These are phyloP conservation scores for Unio delphinus DNA, from an alignment of 2,888 invertebrate species.

Conservation along the genomic window DNA sequence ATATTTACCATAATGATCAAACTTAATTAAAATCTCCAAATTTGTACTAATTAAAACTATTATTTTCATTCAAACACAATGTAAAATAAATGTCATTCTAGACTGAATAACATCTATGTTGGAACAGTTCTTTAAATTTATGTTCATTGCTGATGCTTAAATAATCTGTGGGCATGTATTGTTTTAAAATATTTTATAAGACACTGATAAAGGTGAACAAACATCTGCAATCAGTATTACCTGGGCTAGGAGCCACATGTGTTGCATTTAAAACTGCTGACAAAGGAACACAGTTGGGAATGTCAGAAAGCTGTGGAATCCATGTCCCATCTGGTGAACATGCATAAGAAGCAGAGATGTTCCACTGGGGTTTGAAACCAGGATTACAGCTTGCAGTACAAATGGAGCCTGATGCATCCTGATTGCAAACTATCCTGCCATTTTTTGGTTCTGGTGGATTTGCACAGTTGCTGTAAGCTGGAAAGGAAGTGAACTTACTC, in stretches of 20 bases:
- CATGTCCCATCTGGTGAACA: slow-evolving; percentile 50
- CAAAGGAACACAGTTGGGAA: slow-evolving; percentile 47
- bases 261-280: slow-evolving; percentile 25
- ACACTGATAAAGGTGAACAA: no score
- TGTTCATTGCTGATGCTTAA: no score
- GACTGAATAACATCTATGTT: no score
- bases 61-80: no score
- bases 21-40: no score
- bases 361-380: slow-evolving; percentile 43
- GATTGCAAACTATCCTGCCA: slow-evolving; percentile 42
- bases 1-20: no score
- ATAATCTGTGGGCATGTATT: no score
- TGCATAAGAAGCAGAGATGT: slow-evolving; percentile 40
- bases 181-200: no score
- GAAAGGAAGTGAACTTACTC: slow-evolving; percentile 2
- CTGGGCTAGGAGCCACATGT: slow-evolving; percentile 7
- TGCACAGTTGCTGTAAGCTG: slow-evolving; percentile 46
- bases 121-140: no score
- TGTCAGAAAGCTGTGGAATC: slow-evolving; percentile 39
- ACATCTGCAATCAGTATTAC: not conserved
- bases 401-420: slow-evolving; percentile 36
- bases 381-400: slow-evolving; percentile 47
- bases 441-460: slow-evolving; percentile 41
- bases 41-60: no score
- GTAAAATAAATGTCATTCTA: no score